Evolutionary conservation across 2,888 invertebrate genomes (phyloP).

Genomic region (Parelbella ahira): DNA sequence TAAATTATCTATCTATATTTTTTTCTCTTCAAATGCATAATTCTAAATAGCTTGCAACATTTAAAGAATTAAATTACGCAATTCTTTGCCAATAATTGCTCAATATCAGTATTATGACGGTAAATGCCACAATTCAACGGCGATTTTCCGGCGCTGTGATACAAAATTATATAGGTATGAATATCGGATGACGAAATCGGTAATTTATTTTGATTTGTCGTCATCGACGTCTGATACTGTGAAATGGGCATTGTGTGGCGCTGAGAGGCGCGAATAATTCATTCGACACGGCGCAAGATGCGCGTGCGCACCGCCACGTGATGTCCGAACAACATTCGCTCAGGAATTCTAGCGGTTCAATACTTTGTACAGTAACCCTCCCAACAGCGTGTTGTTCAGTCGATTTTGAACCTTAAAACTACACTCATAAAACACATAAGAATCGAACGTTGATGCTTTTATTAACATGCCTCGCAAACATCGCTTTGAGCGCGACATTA

Average conservation of each 20-base stretch:
- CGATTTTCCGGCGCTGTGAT: slow-evolving; percentile 52
- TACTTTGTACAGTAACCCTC: slow-evolving; percentile 9
- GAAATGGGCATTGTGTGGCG: slow-evolving; percentile 60
- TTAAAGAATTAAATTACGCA: no score
- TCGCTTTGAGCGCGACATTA: slow-evolving; percentile 9
- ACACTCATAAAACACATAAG: neutral
- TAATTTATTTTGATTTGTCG: slow-evolving; percentile 66
- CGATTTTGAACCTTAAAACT: slow-evolving; percentile 2
- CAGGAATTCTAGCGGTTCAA: slow-evolving; percentile 18
- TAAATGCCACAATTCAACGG: slow-evolving; percentile 36
- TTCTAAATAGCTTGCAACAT: no score
- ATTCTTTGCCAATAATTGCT: neutral
- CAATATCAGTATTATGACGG: slow-evolving; percentile 33
- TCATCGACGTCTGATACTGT: slow-evolving; percentile 53
- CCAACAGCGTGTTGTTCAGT: neutral
- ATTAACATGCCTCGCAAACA: slow-evolving; percentile 17
- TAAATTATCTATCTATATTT: no score
- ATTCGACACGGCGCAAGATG: slow-evolving; percentile 56
- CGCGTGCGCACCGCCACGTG: slow-evolving; percentile 52
- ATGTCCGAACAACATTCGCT: slow-evolving; percentile 30
- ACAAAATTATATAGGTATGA: slow-evolving; percentile 72
- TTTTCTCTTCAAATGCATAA: no score
- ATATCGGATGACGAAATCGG: slow-evolving; percentile 66
- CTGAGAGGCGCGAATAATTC: slow-evolving; percentile 56
- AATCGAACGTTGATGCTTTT: neutral